phyloP scores from a whole-genome alignment of 2,113 vertebrate species.

The Gallinago jamesoni region DNA sequence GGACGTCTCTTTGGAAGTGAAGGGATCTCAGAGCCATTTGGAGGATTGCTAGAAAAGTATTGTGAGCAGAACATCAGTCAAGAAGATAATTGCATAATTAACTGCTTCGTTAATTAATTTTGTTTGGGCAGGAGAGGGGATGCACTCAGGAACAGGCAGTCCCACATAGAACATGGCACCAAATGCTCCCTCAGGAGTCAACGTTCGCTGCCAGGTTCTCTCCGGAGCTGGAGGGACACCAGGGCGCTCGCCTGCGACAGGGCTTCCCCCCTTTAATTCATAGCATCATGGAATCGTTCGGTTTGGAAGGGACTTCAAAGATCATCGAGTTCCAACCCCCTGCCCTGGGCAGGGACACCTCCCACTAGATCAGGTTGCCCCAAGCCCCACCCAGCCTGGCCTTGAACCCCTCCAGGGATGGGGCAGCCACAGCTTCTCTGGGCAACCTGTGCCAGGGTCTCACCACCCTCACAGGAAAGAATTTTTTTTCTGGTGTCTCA shows the following conservation, averaged over 20 bases:
- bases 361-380: too few species aligned
- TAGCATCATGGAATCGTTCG: too few species aligned
- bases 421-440: too few species aligned
- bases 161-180: fast-evolving
- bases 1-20: not conserved
- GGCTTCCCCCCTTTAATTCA: too few species aligned
- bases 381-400: too few species aligned
- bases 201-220: fast-evolving
- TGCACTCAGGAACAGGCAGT: fast-evolving
- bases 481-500: too few species aligned
- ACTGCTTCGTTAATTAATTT: fast-evolving
- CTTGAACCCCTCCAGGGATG: too few species aligned
- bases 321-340: too few species aligned
- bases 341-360: too few species aligned
- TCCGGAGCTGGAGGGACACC: not conserved
- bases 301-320: too few species aligned
- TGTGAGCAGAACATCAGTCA: not conserved
- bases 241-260: fast-evolving
- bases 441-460: too few species aligned
- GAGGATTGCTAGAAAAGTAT: not conserved
- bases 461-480: too few species aligned
- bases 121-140: not conserved
- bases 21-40: fast-evolving
- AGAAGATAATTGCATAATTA: not conserved
- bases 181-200: fast-evolving